Percentiles rank a stretch among this genome's conserved stretches.
These are phyloP conservation scores for Sinhomidia bicolor DNA, from an alignment of 2,888 invertebrate genomes.

Conservation along the genomic window DNA sequence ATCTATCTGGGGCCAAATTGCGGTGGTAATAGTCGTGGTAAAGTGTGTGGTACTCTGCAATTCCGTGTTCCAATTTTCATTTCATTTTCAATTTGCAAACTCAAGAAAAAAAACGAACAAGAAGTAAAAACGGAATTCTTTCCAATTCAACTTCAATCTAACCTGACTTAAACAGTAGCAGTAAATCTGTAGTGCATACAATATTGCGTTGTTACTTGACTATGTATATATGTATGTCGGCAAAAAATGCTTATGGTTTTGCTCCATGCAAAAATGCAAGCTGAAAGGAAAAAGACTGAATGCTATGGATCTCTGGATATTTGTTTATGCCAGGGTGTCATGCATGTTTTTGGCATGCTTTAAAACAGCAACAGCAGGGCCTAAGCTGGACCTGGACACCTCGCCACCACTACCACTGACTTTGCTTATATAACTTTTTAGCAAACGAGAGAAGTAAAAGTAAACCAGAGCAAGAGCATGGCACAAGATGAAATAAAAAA, in stretches of 20 bases:
- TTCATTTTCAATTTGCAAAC: constrained; percentile 13
- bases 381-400: neutral
- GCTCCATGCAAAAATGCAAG: neutral
- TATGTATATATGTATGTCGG: too few relatives aligned
- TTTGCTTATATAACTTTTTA: too few relatives aligned
- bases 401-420: neutral
- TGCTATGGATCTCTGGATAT: neutral
- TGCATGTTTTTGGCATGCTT: constrained; percentile 22
- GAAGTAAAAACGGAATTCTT: too few relatives aligned
- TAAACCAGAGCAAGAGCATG: neutral
- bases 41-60: neutral
- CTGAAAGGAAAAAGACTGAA: neutral
- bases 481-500: neutral
- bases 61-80: neutral
- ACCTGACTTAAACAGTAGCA: neutral
- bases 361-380: neutral
- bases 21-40: neutral
- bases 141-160: neutral
- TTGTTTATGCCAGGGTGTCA: neutral
- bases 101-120: neutral
- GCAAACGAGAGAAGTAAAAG: neutral
- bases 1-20: neutral
- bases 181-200: neutral
- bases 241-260: neutral
- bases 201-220: neutral